Conservation (phyloP, 2,888 invertebrate genomes). For the Podotricha telesiphe region DNA sequence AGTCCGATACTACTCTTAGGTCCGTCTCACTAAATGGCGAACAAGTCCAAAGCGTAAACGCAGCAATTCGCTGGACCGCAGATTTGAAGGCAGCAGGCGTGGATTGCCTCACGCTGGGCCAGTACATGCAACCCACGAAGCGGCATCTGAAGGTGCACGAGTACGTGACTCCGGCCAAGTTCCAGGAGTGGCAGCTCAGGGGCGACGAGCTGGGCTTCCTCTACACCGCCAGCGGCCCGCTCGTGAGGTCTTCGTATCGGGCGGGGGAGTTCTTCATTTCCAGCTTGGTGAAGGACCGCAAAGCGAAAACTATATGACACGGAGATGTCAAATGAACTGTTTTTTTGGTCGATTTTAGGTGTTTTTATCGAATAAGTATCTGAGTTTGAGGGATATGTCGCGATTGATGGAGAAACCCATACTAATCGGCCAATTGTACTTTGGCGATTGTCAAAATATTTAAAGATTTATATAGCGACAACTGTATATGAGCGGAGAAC, state of each 20-base stretch:
- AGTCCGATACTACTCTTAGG: no score
- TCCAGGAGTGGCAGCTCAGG: slow-evolving; percentile 91
- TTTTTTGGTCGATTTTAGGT: background rate
- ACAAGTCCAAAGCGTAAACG: no score
- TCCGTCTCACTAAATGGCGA: no score
- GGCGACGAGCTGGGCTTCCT: slow-evolving; percentile 95
- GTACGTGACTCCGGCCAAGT: slow-evolving; percentile 98
- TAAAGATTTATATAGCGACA: no score
- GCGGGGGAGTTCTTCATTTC: slow-evolving; percentile 98
- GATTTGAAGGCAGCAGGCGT: slow-evolving; percentile 93
- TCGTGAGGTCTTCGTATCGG: slow-evolving; percentile 98
- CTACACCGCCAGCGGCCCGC: slow-evolving; percentile 98
- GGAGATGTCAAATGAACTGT: slow-evolving; percentile 24
- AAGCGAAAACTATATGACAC: slow-evolving; percentile 67
- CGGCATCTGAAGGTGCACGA: slow-evolving; percentile 96
- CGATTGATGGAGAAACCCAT: no score
- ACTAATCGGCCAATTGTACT: no score
- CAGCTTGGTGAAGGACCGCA: slow-evolving; percentile 88
- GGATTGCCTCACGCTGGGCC: slow-evolving; percentile 98
- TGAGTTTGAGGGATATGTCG: no score
- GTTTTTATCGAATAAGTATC: background rate
- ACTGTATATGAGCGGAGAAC: no score
- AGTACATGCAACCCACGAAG: slow-evolving; percentile 99
- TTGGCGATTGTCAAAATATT: no score
- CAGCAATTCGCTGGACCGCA: no score